Conservation (phyloP, 1,140 invertebrate species). For the Dreissena rostriformis region DNA sequence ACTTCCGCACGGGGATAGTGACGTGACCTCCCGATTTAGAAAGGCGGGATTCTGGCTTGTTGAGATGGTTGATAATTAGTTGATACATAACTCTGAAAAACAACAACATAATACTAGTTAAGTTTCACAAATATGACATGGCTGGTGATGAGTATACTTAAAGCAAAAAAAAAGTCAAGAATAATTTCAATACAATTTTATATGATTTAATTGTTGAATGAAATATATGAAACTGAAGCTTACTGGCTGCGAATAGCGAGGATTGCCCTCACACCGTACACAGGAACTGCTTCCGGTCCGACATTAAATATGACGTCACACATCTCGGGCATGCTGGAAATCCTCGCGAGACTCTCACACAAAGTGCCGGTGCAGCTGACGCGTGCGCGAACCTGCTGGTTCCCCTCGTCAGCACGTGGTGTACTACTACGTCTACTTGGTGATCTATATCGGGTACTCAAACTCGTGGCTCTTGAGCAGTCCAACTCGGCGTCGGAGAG, state of each 20-base stretch:
- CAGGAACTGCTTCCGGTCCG: constrained; percentile 45
- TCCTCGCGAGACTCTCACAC: too few relatives aligned
- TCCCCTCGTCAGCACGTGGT: too few relatives aligned
- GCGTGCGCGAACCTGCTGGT: too few relatives aligned
- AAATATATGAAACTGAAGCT: too few relatives aligned
- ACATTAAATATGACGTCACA: constrained; percentile 64
- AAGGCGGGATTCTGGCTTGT: background rate
- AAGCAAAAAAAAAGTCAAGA: background rate
- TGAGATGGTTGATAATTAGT: constrained; percentile 39
- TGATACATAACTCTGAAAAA: constrained; percentile 44
- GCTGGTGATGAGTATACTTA: background rate
- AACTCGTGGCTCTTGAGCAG: background rate
- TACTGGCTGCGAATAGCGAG: constrained; percentile 56
- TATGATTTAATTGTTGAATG: too few relatives aligned
- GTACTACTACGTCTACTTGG: too few relatives aligned
- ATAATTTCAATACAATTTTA: background rate
- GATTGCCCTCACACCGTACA: constrained; percentile 57
- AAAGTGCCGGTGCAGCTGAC: too few relatives aligned
- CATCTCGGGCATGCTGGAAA: constrained; percentile 57
- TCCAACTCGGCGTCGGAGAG: constrained; percentile 35
- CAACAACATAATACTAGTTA: background rate
- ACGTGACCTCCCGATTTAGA: background rate
- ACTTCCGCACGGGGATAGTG: constrained; percentile 42
- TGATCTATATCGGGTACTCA: background rate
- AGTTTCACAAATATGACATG: too few relatives aligned